Percentiles rank a stretch among this genome's conserved stretches.
Conservation (phyloP, 2,888 invertebrate species). For the Brachypalpus laphriformis region DNA sequence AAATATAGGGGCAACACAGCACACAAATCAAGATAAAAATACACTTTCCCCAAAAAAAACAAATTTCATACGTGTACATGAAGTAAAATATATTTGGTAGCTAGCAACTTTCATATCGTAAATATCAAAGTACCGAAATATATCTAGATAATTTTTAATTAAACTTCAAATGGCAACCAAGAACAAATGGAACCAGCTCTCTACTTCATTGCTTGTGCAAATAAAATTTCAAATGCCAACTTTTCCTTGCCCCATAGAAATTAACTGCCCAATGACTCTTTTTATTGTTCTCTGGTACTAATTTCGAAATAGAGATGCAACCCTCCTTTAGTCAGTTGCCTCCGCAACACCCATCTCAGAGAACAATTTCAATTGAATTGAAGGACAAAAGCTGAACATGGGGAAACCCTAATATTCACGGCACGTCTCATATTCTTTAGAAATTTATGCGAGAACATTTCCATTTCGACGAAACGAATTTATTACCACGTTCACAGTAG, state of each 20-base stretch:
- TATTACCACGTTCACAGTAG: slow-evolving; percentile 50
- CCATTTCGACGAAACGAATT: slow-evolving; percentile 64
- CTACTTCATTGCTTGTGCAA: slow-evolving; percentile 1
- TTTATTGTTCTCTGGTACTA: slow-evolving; percentile 42
- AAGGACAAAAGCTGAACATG: slow-evolving; percentile 55
- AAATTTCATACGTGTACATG: slow-evolving; percentile 27
- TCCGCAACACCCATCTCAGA: neutral
- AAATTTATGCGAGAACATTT: slow-evolving; percentile 71
- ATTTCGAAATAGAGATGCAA: slow-evolving; percentile 49
- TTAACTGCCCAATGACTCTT: slow-evolving; percentile 52
- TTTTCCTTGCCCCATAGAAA: slow-evolving; percentile 39
- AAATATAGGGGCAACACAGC: neutral
- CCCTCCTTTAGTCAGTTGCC: no score
- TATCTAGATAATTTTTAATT: slow-evolving; percentile 64
- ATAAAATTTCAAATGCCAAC: slow-evolving; percentile 51
- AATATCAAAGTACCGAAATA: slow-evolving; percentile 51
- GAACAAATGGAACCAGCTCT: neutral
- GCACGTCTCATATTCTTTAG: slow-evolving; percentile 64
- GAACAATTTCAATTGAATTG: slow-evolving; percentile 53
- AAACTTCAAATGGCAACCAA: slow-evolving; percentile 35
- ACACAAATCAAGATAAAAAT: slow-evolving; percentile 10
- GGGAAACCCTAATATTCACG: slow-evolving; percentile 34
- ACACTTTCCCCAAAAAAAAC: neutral
- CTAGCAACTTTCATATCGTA: slow-evolving; percentile 52
- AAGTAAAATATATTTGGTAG: slow-evolving; percentile 41